Base-by-base conservation (phyloP, 2,888 invertebrate genomes). In the Urechis unicinctus region DNA sequence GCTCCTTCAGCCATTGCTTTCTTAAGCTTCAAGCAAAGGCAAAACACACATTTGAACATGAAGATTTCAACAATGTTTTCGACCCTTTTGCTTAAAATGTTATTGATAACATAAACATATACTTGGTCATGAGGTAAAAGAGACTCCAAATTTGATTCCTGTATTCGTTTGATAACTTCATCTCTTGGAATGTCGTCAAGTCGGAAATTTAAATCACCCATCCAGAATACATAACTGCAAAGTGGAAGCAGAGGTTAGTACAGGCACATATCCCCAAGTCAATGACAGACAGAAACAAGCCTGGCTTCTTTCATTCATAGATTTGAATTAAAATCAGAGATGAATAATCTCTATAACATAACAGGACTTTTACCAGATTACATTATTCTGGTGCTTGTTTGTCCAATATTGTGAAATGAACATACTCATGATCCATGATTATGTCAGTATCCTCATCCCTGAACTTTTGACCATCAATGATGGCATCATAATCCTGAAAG, bases 151-250 rank as follows among this genome's bases (percentile, higher is more conserved):
- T 88, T 83, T 58, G 86, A 85, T 55, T 86, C 84, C 58, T 83
- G 80, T 26, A 89, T 78, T 5, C 82, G 73, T 1, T 82, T 79
- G 13, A 85, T 83, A n/a, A 92, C 64, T 30, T 68, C 65, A 17
- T 63, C 61, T 42, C 67, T 62, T 3, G 63, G 50, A 9, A 71
- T 57, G 21, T 73, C 66, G 29, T 88, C 85, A 29, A 95, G 78
- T 36, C 96, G 85, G 74, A 96, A 96, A 80, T 96, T 96, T 42
- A 96, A 81, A 79, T 96, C 96, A 0, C 96, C 96, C 71, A 90
- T 89, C 92, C 95, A 95, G 75, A 94, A 94, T 0, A 95, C 90
- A 69, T 89, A 90, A 75, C 96, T 66, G 58, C 13, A 56, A 55
- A 48, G n/a, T n/a, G n/a, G n/a, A n/a, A n/a, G n/a, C n/a, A n/a